Evolutionary conservation across 2,113 vertebrate species (phyloP).

Genomic region (Cynocephalus volans): DNA sequence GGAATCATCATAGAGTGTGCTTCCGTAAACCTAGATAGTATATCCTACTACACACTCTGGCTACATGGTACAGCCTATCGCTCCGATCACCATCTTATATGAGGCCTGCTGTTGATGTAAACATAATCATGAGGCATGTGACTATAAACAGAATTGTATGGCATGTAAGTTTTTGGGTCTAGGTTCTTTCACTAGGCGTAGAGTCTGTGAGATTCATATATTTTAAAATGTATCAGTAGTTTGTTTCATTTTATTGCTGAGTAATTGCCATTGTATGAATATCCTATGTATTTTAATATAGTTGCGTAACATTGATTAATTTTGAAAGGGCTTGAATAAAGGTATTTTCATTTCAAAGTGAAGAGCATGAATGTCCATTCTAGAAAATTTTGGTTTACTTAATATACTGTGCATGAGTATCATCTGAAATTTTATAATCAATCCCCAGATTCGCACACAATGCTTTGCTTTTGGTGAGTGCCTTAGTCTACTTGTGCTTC

Average conservation of each 20-base stretch:
- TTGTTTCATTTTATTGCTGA: constrained; percentile 1
- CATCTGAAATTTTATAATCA: neutral
- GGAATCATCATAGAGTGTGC: too few species aligned
- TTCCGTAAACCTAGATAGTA: too few species aligned
- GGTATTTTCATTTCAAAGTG: neutral
- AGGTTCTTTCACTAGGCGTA: neutral
- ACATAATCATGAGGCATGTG: too few species aligned
- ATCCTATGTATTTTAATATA: neutral
- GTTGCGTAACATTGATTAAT: neutral
- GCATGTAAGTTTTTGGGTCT: neutral
- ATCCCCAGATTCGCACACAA: neutral
- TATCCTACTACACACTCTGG: too few species aligned
- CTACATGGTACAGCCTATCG: too few species aligned
- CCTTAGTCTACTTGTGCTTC: neutral
- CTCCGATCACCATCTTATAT: too few species aligned
- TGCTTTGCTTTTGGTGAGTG: neutral
- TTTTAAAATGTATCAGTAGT: neutral
- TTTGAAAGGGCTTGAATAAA: neutral
- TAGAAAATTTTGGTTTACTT: constrained; percentile 5
- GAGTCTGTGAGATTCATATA: neutral
- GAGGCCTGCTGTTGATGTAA: too few species aligned
- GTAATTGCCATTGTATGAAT: neutral
- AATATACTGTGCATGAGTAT: neutral
- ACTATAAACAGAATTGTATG: neutral
- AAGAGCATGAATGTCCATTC: neutral